Evolutionary conservation across 2,113 vertebrate species (phyloP), one percentile per base, ranked within the genome.

Genomic region (Podocnemis expansa): DNA sequence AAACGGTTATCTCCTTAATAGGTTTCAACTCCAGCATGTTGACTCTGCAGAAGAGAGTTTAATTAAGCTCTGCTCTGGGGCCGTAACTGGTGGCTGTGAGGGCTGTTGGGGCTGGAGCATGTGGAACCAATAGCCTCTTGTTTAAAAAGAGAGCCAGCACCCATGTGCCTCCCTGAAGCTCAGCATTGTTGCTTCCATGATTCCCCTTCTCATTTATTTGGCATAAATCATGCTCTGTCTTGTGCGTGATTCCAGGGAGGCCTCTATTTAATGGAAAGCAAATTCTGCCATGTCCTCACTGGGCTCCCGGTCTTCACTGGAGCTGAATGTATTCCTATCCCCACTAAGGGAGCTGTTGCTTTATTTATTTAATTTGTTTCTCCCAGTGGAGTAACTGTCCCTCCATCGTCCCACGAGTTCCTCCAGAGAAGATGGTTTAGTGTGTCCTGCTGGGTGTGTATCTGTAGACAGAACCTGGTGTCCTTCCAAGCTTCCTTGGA

Each of bases 1-100:
- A 73, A 82, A 78, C n/a, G 55, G 70, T 91, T 82, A 82, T 91
- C 84, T 91, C 70, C 29, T 67, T 87, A 82, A 91, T 91, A 63
- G 84, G 67, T 80, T 85, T 80, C 52, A 49, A n/a, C 70, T 83
- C 34, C 47, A 56, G 89, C 49, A 54, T 80, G 89, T 52, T 85
- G 78, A 90, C 79, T 80, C 58, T 87, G 54, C 51, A 47, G 90
- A 80, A 87, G 80, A 76, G 54, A 76, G 87, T 91, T 91, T 87
- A 91, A 87, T 91, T 82, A 87, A 87, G 82, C 78, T 73, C 70
- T 76, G 73, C 41, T 45, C 73, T 76, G 41, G 73, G 73, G 43
- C 73, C 25, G 8, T 27, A 45, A 8, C 24, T 76, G 73, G 73
- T 29, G 24, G 38, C n/a, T 21, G 10, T 5, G 12, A 43, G 70